Percentiles rank a stretch among this genome's conserved stretches.
Evolutionary conservation across 2,113 vertebrate species (phyloP).

Genomic region (Pantherophis guttatus): DNA sequence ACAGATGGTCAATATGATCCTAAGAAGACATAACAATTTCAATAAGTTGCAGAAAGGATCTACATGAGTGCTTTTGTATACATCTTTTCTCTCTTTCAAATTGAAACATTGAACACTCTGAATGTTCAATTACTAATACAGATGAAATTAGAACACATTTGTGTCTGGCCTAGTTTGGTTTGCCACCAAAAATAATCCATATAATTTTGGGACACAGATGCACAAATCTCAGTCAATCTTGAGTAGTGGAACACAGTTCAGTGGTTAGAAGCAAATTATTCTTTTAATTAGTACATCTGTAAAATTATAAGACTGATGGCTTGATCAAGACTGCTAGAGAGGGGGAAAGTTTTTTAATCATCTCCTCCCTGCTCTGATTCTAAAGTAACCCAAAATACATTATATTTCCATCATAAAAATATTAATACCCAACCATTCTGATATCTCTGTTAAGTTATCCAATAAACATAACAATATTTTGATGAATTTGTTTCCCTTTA

Average conservation of each 20-base stretch:
- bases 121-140: not conserved
- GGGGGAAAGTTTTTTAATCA: not conserved
- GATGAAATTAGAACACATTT: not conserved
- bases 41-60: not conserved
- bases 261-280: not conserved
- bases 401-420: not conserved
- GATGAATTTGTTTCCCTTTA: not conserved
- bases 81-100: not conserved
- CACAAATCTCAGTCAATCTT: not conserved
- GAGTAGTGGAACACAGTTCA: not conserved
- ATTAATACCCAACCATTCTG: not conserved
- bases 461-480: not conserved
- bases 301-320: not conserved
- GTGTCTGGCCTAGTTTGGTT: not conserved
- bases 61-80: not conserved
- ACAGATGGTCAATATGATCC: not conserved
- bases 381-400: not conserved
- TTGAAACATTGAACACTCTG: not conserved
- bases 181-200: not conserved
- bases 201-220: not conserved
- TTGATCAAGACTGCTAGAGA: not conserved
- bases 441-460: not conserved
- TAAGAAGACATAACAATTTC: not conserved
- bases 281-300: not conserved
- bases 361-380: not conserved